Conservation (phyloP, 2,888 invertebrate species). For the Pyrrhia umbra region DNA sequence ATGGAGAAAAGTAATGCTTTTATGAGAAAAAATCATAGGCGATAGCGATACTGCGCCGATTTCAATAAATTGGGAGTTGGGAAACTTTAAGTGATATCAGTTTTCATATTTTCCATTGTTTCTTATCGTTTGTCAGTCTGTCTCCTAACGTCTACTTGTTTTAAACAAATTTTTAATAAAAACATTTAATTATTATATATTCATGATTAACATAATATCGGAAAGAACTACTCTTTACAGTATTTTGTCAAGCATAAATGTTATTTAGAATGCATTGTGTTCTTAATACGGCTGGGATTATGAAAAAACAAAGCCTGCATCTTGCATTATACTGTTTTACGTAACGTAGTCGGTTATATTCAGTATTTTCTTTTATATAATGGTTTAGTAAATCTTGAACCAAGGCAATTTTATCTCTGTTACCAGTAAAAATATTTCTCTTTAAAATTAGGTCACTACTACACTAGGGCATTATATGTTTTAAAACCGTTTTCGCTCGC, state of each 20-base stretch:
- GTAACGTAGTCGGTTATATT: constrained; percentile 9
- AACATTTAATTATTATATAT: no score
- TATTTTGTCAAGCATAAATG: constrained; percentile 7
- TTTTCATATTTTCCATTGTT: no score
- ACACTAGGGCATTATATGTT: neutral
- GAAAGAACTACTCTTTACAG: neutral
- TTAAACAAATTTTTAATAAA: no score
- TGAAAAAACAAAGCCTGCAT: constrained; percentile 17
- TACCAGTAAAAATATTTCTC: neutral
- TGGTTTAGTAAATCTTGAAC: constrained; percentile 32
- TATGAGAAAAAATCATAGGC: no score
- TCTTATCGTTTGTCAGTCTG: no score
- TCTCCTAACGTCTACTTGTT: no score
- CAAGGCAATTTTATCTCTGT: constrained; percentile 10
- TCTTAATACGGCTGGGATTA: neutral
- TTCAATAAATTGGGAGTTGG: no score
- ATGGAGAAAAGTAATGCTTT: no score
- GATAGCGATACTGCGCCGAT: neutral
- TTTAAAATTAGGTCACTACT: constrained; percentile 17
- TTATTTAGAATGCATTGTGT: constrained; percentile 37
- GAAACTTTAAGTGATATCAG: no score
- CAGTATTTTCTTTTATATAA: constrained; percentile 34
- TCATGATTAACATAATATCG: neutral
- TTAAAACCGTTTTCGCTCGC: constrained; percentile 1
- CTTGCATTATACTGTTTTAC: constrained; percentile 24